Base-by-base conservation (phyloP, 2,797 vertebrate genomes). In the Mallotus villosus region DNA sequence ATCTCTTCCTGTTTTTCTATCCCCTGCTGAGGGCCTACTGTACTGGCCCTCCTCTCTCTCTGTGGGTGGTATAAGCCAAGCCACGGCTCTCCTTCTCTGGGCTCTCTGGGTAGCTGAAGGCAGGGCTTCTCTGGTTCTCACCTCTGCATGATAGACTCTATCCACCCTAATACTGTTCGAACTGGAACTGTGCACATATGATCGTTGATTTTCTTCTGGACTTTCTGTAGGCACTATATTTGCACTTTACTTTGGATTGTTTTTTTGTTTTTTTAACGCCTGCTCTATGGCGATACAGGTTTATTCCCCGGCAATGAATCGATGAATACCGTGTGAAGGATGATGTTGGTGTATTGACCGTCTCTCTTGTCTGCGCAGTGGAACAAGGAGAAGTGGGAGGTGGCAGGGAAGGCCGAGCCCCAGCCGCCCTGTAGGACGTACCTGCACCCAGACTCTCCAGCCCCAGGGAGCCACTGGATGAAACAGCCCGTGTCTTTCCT, bases 301-400 rank as follows among this genome's bases (percentile, higher is more conserved):
- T 37, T 37, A 37, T 37, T 37, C 34, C 4, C 34, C 9, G 34
- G 27, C 6, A 34, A 34, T 34, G 32, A 8, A 14, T 46, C 2
- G 9, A 12, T 14, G 41, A 46, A 46, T 11, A 46, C 14, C 41
- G 9, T 12, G 9, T 46, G 1, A 2, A 68, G 74, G 25, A 41
- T 73, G 59, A 67, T 67, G 65, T 65, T 65, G 16, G 24, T 24
- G 51, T 17, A 17, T 17, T 55, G 5, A 55, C 51, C n/a, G 19
- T 55, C 17, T 25, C 41, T 51, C 55, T 84, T 84, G 74, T 83
- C 67, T 65, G 76, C 74, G 76, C 87, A 97, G 95, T 98, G 96
- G 96, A 96, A 95, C 85, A 97, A 97, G 89, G 93, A 96, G 74
- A 95, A 94, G 70, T 98, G 96, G 96, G 96, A 96, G 83, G 94